Percentiles rank a stretch among this genome's conserved stretches.
Evolutionary conservation across 2,888 invertebrate genomes (phyloP).

Genomic region (Tetramorium bicarinatum): DNA sequence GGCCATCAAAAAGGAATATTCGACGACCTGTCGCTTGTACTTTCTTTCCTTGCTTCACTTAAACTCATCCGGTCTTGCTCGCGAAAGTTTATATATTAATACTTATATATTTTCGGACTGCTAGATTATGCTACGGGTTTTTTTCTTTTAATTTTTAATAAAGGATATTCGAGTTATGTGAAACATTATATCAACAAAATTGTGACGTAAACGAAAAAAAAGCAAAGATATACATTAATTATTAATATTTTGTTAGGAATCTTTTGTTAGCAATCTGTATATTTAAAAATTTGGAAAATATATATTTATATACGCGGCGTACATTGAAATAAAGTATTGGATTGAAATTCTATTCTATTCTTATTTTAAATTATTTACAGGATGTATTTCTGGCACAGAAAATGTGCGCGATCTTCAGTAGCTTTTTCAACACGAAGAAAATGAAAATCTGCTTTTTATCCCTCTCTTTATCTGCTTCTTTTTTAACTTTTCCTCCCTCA

Average conservation of each 20-base stretch:
- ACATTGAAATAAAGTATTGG: neutral
- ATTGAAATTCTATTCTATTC: slow-evolving; percentile 17
- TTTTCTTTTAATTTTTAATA: neutral
- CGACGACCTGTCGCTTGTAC: neutral
- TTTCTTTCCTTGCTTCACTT: neutral
- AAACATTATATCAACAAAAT: neutral
- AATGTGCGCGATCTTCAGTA: slow-evolving; percentile 2
- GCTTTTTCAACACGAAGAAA: slow-evolving; percentile 19
- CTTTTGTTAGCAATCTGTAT: neutral
- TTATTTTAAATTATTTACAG: slow-evolving; percentile 21
- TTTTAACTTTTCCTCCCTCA: slow-evolving; percentile 28
- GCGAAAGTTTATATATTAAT: neutral
- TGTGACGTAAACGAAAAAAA: neutral
- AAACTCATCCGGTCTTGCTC: slow-evolving; percentile 2
- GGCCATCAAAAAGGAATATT: slow-evolving; percentile 45
- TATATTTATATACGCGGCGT: neutral
- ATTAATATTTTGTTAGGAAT: neutral
- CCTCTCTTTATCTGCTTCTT: slow-evolving; percentile 22
- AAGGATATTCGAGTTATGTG: neutral
- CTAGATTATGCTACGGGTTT: neutral
- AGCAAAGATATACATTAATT: neutral
- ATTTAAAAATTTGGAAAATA: neutral
- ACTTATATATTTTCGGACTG: neutral
- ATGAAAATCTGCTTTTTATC: slow-evolving; percentile 24
- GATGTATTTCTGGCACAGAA: neutral